These are phyloP conservation scores for Eclectus roratus DNA, from an alignment of 2,113 vertebrate genomes.

Conservation along the genomic window DNA sequence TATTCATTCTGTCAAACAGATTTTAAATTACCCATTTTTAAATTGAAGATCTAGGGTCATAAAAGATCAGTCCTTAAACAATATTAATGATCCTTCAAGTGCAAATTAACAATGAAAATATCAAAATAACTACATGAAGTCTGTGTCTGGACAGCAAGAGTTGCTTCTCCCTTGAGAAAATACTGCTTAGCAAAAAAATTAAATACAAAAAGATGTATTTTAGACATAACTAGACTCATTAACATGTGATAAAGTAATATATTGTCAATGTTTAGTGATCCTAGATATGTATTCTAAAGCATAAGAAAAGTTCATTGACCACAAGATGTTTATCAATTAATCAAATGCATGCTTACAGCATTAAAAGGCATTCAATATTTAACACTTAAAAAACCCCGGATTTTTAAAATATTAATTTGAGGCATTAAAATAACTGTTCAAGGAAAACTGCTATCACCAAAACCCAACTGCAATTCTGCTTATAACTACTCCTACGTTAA, in stretches of 20 bases:
- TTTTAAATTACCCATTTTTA: conserved; percentile 8
- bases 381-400: not conserved
- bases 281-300: not conserved
- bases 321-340: not conserved
- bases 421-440: not conserved
- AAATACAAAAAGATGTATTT: not conserved
- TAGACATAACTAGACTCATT: not conserved
- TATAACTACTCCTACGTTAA: not conserved
- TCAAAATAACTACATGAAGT: conserved; percentile 11
- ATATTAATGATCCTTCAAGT: not conserved
- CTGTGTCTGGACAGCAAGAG: conserved; percentile 8
- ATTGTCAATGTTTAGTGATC: not conserved
- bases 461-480: not conserved
- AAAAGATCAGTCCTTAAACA: conserved; percentile 25
- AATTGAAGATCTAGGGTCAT: not conserved
- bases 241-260: not conserved
- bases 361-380: not conserved
- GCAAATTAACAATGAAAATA: conserved; percentile 30
- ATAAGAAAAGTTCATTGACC: not conserved
- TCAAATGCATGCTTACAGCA: not conserved
- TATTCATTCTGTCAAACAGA: not conserved
- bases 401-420: not conserved
- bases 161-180: not conserved
- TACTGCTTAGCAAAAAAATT: not conserved
- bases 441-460: not conserved